Conservation (phyloP, 2,113 vertebrate genomes). For the Protomyctophum bolini region DNA sequence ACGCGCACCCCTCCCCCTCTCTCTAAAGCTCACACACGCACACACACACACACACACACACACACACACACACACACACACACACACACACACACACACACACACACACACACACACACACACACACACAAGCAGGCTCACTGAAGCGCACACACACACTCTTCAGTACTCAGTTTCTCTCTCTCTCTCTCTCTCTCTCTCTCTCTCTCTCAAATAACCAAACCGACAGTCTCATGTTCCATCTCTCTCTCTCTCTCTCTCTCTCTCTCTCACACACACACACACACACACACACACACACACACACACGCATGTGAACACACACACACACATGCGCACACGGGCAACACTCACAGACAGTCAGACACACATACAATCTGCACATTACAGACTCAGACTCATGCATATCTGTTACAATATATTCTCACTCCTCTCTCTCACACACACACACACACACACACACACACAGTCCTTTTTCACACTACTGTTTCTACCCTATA, state of each 20-base stretch:
- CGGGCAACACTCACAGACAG: slow-evolving; percentile 20
- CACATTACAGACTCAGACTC: slow-evolving; percentile 53
- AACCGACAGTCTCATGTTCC: slow-evolving; percentile 77
- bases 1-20: background rate
- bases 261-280: slow-evolving; percentile 29
- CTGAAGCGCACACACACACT: background rate
- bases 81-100: slow-evolving; percentile 56
- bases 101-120: slow-evolving; percentile 3
- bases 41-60: background rate
- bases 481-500: slow-evolving; percentile 44
- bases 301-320: slow-evolving; percentile 16
- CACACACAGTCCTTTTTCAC: slow-evolving; percentile 44
- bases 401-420: slow-evolving; percentile 44
- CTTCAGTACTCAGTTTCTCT: too few species aligned
- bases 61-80: slow-evolving; percentile 48
- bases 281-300: slow-evolving; percentile 39
- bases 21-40: slow-evolving; percentile 6
- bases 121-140: background rate
- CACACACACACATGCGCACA: slow-evolving; percentile 32
- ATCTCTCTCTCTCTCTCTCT: slow-evolving; percentile 60
- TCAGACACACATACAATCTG: slow-evolving; percentile 41
- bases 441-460: slow-evolving; percentile 43
- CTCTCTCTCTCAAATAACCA: slow-evolving; percentile 71
- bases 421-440: slow-evolving; percentile 45
- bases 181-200: slow-evolving; percentile 11